Evolutionary conservation across 2,888 invertebrate species (phyloP).

Genomic region (Tachina grossa): DNA sequence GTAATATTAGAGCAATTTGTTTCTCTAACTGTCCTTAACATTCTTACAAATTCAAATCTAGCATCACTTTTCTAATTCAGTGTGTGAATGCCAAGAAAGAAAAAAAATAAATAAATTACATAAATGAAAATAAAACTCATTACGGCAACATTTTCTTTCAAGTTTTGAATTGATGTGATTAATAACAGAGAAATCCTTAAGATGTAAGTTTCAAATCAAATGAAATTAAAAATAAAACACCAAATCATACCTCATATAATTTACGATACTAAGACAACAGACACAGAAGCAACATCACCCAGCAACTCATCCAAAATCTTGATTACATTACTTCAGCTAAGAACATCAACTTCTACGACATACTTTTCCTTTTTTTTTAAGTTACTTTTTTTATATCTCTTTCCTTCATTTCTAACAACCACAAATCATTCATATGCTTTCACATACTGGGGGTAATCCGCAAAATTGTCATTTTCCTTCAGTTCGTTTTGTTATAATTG

Average conservation of each 20-base stretch:
- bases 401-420: constrained; percentile 57
- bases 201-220: constrained; percentile 60
- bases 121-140: constrained; percentile 58
- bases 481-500: constrained; percentile 2
- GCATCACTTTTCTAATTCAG: neutral
- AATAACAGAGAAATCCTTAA: constrained; percentile 61
- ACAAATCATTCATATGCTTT: constrained; percentile 70
- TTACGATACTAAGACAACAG: constrained; percentile 42
- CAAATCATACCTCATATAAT: constrained; percentile 48
- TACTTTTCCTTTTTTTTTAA: neutral
- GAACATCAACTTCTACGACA: neutral
- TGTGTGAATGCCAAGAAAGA: too few relatives aligned
- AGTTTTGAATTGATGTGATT: constrained; percentile 66
- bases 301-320: constrained; percentile 34
- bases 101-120: constrained; percentile 46
- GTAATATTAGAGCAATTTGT: too few relatives aligned
- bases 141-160: constrained; percentile 56
- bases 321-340: constrained; percentile 61
- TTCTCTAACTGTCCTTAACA: neutral
- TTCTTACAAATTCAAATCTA: neutral
- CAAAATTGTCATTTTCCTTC: constrained; percentile 67
- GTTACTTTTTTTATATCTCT: neutral
- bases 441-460: constrained; percentile 66
- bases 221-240: constrained; percentile 59
- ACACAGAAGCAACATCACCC: constrained; percentile 17